Percentiles rank a stretch among this genome's conserved stretches.
These are phyloP conservation scores for Antennarius striatus DNA, from an alignment of 2,113 vertebrate genomes.

Conservation along the genomic window DNA sequence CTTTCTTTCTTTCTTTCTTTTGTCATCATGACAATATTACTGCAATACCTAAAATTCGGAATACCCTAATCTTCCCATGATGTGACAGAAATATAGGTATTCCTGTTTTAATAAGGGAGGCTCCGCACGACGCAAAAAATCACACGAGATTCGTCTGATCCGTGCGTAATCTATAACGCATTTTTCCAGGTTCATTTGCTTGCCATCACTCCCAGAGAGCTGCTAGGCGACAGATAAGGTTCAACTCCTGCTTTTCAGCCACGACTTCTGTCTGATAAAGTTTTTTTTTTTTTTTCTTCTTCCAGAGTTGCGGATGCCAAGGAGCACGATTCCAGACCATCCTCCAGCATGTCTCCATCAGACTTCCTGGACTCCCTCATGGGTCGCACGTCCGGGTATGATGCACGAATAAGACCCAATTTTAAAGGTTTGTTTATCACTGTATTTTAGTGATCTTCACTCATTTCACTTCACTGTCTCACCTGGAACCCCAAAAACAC, in stretches of 20 bases:
- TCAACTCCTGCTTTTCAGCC: conserved; percentile 57
- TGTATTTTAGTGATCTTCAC: conserved; percentile 4
- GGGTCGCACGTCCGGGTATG: conserved; percentile 97
- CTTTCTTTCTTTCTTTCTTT: too few species aligned
- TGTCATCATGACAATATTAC: not conserved
- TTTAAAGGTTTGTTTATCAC: conserved; percentile 90
- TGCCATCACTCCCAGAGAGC: conserved; percentile 35
- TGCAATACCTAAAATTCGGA: not conserved
- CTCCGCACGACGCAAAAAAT: conserved; percentile 33
- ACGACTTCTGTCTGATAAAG: conserved; percentile 26
- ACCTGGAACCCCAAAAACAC: not conserved
- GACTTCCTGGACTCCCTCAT: conserved; percentile 99
- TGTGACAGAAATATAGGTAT: conserved; percentile 18
- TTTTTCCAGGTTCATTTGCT: conserved; percentile 20
- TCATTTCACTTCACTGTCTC: not conserved
- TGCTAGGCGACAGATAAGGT: conserved; percentile 46
- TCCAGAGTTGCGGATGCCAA: conserved; percentile 89
- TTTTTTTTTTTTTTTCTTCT: not conserved
- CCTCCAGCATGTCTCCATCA: conserved; percentile 93
- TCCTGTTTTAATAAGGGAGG: not conserved
- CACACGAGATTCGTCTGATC: conserved; percentile 12
- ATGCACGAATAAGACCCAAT: conserved; percentile 97
- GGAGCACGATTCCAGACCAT: conserved; percentile 93
- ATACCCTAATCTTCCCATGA: conserved; percentile 6
- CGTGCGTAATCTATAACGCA: conserved; percentile 38